phyloP scores from a whole-genome alignment of 2,888 invertebrate species.

The Carcina quercana region DNA sequence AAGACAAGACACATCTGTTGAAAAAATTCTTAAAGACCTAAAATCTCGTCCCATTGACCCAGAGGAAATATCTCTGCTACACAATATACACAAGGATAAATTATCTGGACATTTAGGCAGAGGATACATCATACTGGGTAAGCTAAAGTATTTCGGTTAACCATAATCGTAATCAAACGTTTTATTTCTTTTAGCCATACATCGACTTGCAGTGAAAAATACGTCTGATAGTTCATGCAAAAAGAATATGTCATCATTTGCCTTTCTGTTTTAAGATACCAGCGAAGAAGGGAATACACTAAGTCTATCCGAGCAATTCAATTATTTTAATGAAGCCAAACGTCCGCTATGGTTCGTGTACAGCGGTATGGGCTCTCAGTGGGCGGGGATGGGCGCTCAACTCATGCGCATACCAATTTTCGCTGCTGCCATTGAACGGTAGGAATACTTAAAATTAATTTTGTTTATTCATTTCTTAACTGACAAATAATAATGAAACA shows the following conservation, averaged over 20 bases:
- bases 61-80: constrained; percentile 47
- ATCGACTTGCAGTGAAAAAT: background rate
- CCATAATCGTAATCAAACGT: no score
- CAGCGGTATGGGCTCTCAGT: constrained; percentile 84
- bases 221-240: no score
- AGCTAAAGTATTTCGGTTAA: no score
- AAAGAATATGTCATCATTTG: no score
- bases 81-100: constrained; percentile 39
- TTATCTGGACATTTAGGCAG: constrained; percentile 49
- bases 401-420: constrained; percentile 78
- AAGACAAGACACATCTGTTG: constrained; percentile 36
- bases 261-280: constrained; percentile 24
- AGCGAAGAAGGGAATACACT: constrained; percentile 33
- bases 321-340: constrained; percentile 36
- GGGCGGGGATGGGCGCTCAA: constrained; percentile 78
- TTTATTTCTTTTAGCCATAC: no score
- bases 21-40: constrained; percentile 32
- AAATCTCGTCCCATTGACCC: constrained; percentile 45
- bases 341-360: constrained; percentile 81
- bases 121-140: constrained; percentile 45
- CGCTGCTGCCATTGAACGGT: constrained; percentile 65
- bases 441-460: constrained; percentile 6
- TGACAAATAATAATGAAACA: background rate
- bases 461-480: background rate
- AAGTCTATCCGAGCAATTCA: constrained; percentile 28